Percentiles rank a stretch among this genome's conserved stretches.
phyloP scores from a whole-genome alignment of 2,888 invertebrate species.

The Drosophila pseudotalamancana region DNA sequence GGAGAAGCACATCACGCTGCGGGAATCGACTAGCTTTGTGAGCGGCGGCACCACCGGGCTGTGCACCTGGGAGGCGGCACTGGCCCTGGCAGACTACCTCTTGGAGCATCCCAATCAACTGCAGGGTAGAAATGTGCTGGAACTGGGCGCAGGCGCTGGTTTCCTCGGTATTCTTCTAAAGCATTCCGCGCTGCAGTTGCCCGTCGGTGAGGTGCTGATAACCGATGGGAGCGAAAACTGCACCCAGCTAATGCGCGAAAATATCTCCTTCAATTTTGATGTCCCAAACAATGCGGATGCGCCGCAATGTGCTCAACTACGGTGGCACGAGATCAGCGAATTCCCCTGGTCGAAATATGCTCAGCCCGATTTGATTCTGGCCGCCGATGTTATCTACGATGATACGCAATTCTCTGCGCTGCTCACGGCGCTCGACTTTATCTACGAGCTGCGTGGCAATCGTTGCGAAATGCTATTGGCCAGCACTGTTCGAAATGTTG shows the following conservation, averaged over 20 bases:
- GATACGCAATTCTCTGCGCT: constrained; percentile 85
- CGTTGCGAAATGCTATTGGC: constrained; percentile 85
- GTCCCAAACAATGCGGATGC: constrained; percentile 1
- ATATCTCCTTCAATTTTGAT: constrained; percentile 87
- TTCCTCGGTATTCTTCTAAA: constrained; percentile 88
- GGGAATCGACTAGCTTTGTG: constrained; percentile 90
- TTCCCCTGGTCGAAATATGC: constrained; percentile 70
- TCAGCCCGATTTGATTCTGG: constrained; percentile 85
- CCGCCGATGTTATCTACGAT: constrained; percentile 88
- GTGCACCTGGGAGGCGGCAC: constrained; percentile 91
- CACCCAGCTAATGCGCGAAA: constrained; percentile 87
- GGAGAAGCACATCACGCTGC: constrained; percentile 86
- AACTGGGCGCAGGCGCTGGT: constrained; percentile 92
- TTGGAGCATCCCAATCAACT: constrained; percentile 86
- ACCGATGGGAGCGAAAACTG: constrained; percentile 90
- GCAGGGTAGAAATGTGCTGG: constrained; percentile 87
- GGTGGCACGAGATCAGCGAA: constrained; percentile 85
- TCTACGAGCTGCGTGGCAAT: constrained; percentile 80
- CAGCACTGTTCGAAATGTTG: constrained; percentile 88
- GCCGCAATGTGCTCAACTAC: constrained; percentile 69
- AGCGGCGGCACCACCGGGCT: constrained; percentile 92
- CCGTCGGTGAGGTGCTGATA: constrained; percentile 86
- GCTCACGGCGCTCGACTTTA: constrained; percentile 83
- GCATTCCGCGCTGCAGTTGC: constrained; percentile 85
- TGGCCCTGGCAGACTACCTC: constrained; percentile 90